These are phyloP conservation scores for Danaus plexippus DNA, from an alignment of 1,140 invertebrate genomes.

Conservation along the genomic window DNA sequence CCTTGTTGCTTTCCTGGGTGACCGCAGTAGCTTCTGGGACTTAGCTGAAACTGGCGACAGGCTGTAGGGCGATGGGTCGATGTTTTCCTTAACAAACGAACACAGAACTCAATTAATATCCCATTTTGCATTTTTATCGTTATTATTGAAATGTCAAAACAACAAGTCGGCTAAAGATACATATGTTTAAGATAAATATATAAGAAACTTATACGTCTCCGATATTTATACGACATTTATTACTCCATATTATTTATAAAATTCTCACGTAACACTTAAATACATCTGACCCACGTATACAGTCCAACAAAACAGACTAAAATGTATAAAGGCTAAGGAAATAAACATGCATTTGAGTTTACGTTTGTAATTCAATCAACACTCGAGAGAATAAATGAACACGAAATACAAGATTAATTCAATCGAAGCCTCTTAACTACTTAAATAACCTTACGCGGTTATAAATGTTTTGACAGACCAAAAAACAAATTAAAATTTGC, in stretches of 20 bases:
- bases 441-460: conserved; percentile 18
- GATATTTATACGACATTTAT: too few relatives aligned
- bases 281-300: too few relatives aligned
- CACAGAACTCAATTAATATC: neutral
- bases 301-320: too few relatives aligned
- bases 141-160: too few relatives aligned
- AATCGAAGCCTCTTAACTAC: conserved; percentile 27
- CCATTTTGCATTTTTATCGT: too few relatives aligned
- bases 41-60: conserved; percentile 94
- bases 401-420: conserved; percentile 27
- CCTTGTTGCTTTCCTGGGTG: conserved; percentile 93
- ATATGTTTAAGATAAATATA: too few relatives aligned
- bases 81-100: conserved; percentile 69
- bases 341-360: too few relatives aligned
- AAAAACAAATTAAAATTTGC: conserved; percentile 20
- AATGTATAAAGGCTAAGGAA: too few relatives aligned
- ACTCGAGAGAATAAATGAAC: conserved; percentile 20
- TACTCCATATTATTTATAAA: too few relatives aligned
- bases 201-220: too few relatives aligned
- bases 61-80: conserved; percentile 86
- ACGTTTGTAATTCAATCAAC: conserved; percentile 21
- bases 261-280: too few relatives aligned
- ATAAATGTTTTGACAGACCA: conserved; percentile 16
- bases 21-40: conserved; percentile 93
- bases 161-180: too few relatives aligned